Percentiles rank a stretch among this genome's conserved stretches.
These are phyloP conservation scores for Grammomys surdaster DNA, from an alignment of 2,113 vertebrate species.

Conservation along the genomic window DNA sequence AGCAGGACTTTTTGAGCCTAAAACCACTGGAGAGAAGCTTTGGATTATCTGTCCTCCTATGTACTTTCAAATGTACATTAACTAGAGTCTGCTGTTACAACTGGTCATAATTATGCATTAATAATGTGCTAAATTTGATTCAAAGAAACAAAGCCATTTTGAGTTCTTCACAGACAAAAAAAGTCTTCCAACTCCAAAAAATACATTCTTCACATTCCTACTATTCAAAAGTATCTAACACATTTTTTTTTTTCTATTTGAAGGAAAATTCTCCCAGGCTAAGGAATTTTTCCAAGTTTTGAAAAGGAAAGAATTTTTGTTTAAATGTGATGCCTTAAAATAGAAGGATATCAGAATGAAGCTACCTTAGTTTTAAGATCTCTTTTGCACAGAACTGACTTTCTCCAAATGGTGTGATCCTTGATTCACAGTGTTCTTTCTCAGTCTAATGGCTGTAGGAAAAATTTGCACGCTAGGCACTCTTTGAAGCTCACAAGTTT, in stretches of 20 bases:
- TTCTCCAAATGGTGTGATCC: conserved; percentile 26
- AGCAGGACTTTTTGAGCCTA: conserved; percentile 37
- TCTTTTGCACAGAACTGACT: not conserved
- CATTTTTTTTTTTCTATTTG: conserved; percentile 76
- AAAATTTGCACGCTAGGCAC: not conserved
- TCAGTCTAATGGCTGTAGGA: not conserved
- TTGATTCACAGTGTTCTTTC: not conserved
- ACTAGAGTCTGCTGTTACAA: conserved; percentile 70
- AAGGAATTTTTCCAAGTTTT: conserved; percentile 76
- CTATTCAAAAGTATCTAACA: conserved; percentile 78
- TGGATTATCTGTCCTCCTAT: conserved; percentile 59
- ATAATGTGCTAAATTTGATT: conserved; percentile 79
- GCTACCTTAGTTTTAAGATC: conserved; percentile 56
- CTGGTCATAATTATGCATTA: conserved; percentile 77
- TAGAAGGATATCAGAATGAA: conserved; percentile 64
- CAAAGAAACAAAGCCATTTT: conserved; percentile 76
- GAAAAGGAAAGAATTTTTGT: conserved; percentile 67
- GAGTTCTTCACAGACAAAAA: conserved; percentile 78
- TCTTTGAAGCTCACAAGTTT: conserved; percentile 26
- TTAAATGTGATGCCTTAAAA: conserved; percentile 75
- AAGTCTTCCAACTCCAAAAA: conserved; percentile 58
- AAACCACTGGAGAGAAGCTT: conserved; percentile 60
- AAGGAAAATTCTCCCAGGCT: conserved; percentile 76
- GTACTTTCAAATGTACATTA: conserved; percentile 72
- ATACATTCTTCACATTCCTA: conserved; percentile 75